Evolutionary conservation across 2,888 invertebrate species (phyloP), one percentile per base, ranked within the genome.

Genomic region (Aspidapion aeneum): DNA sequence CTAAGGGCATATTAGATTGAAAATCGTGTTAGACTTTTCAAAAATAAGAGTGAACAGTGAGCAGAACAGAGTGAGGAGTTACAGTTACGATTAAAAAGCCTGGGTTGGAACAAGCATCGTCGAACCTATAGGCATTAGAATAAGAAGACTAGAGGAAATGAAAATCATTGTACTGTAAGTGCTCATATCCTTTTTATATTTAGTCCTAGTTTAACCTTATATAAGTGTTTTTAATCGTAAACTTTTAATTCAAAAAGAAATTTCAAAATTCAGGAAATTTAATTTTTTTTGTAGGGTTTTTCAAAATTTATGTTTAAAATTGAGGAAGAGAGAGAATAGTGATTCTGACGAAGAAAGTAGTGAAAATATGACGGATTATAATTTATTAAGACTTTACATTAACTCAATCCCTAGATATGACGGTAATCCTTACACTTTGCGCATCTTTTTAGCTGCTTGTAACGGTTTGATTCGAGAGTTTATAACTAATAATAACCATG

Each of bases 31-130:
- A 52, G 19, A 52, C 17, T 19, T 52, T 52, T 52, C 52, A 52
- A n/a, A 52, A 52, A 52, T 17, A 19, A 52, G 7, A n/a, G 18
- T 19, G 19, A 5, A n/a, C 52, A n/a, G 7, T 7, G 52, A 9
- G 52, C 17, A 5, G n/a, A n/a, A n/a, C 52, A 52, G 5, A 17
- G n/a, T 5, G 3, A 9, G 7, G 52, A n/a, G 17, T 52, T 5
- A n/a, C 52, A 18, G 17, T 18, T 52, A 52, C 3, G 19, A 5
- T 52, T 9, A 19, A n/a, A 52, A 52, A n/a, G n/a, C 52, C 52
- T 52, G 52, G 52, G 52, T n/a, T 9, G 52, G 52, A 52, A 52
- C 52, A 52, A 52, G 5, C 17, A 52, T 52, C 52, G 52, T 52
- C 52, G 7, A 19, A 19, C 52, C 19, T 52, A 52, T 52, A 52